Evolutionary conservation across 2,113 vertebrate species (phyloP), one percentile per base, ranked within the genome.

Genomic region (Glareola pratincola): DNA sequence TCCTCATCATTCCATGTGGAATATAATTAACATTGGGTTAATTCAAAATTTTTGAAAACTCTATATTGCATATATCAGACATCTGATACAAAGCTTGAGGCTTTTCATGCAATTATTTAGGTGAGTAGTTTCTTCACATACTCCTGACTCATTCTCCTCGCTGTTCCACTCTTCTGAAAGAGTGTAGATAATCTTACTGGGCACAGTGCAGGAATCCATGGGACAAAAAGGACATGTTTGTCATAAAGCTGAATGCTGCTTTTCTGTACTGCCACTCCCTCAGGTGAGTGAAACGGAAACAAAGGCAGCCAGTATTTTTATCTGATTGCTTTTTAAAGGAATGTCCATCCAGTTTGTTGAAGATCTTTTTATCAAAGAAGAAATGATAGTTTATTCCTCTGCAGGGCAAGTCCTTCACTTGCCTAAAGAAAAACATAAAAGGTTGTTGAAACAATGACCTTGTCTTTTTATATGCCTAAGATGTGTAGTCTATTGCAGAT

Each of bases 141-240:
- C 7, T 76, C 39, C 53, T 0, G 1, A 43, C 45, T 21, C 11
- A 9, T 39, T 79, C 1, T 4, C 9, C 20, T 89, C 7, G 3
- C 24, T 39, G 69, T 81, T 30, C 51, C 12, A 8, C 13, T n/a
- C 8, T 59, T 71, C 22, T 53, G 27, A 21, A 47, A 51, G 18
- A 30, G 9, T n/a, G 8, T 47, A 66, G 59, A 7, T 69, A 24
- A 32, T 51, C 16, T 13, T 36, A 16, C 16, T 73, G 41, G n/a
- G 16, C 24, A 60, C 72, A 51, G 6, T 19, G 24, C 26, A 23
- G 76, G 54, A 66, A 84, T 50, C 32, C 10, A 5, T 45, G n/a
- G 19, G 43, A 75, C 60, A 54, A 69, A 89, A 87, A 48, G 26
- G 29, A 17, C 0, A 0, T 48, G 36, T 62, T 92, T 77, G 34